These are phyloP conservation scores for Balanococcus diminutus DNA, from an alignment of 2,888 invertebrate species.

Conservation along the genomic window DNA sequence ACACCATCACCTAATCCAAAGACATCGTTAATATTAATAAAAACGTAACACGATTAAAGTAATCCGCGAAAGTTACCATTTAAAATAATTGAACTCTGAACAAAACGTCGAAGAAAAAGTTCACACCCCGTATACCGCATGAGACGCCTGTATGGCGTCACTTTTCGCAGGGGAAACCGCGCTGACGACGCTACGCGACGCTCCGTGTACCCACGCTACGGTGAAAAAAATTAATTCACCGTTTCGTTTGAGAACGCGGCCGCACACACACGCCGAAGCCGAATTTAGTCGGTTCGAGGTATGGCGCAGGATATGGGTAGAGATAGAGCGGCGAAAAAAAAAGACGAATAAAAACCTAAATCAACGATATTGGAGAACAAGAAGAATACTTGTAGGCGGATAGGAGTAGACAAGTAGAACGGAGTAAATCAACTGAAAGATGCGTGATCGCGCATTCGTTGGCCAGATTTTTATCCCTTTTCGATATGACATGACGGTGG, in stretches of 20 bases:
- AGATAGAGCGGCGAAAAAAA: neutral
- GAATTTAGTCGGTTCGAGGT: neutral
- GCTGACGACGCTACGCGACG: neutral
- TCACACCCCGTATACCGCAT: neutral
- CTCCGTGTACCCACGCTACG: neutral
- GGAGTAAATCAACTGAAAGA: conserved; percentile 45
- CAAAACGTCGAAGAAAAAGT: neutral
- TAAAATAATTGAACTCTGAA: conserved; percentile 14
- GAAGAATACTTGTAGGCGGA: conserved; percentile 39
- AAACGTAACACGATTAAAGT: conserved; percentile 20
- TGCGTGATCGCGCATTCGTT: conserved; percentile 53
- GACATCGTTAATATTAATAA: conserved; percentile 36
- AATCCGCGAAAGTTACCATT: conserved; percentile 39
- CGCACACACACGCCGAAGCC: neutral
- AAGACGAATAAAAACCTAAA: conserved; percentile 31
- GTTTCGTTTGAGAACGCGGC: neutral
- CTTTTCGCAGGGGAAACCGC: neutral
- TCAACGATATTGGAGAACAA: conserved; percentile 40
- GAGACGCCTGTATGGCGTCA: neutral
- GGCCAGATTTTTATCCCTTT: conserved; percentile 54
- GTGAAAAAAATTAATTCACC: conserved; percentile 40
- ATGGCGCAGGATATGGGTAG: neutral
- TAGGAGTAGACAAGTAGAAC: conserved; percentile 40
- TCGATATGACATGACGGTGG: conserved; percentile 50
- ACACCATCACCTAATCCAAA: neutral